Evolutionary conservation across 2,113 vertebrate genomes (phyloP), one percentile per base, ranked within the genome.

Genomic region (Oenanthe oenanthe): DNA sequence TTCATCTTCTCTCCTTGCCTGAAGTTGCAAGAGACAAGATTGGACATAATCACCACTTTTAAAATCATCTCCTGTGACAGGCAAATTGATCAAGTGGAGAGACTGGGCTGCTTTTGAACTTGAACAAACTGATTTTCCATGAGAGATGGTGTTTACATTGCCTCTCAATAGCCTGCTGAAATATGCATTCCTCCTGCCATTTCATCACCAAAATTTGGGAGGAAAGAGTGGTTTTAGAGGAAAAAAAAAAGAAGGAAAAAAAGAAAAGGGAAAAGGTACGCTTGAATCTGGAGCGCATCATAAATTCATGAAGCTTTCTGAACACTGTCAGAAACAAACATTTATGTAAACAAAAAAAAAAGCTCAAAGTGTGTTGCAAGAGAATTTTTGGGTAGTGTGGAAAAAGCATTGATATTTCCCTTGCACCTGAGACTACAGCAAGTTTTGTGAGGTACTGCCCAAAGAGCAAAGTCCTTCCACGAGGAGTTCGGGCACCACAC

Each of bases 301-400:
- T 92, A 95, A 96, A 96, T 95, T 92, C 95, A 96, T 77, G 58
- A 96, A 96, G 84, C 75, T 53, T 86, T 85, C 82, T 60, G 58
- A 93, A 82, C 20, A 72, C 92, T 86, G 88, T 88, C 89, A 97
- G 85, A 72, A 89, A 93, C 80, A 86, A 94, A 88, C 45, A 6
- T 82, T 71, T 73, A 72, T 73, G 36, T 50, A 78, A 81, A 93
- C 81, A 56, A 88, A 90, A 67, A 90, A 67, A 48, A 67, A 47
- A 90, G 85, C 72, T 88, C 60, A 5, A 92, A 93, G n/a, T 3
- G 21, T 7, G 17, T 38, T 71, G 78, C 65, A 17, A 71, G 40
- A 94, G 68, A 74, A 53, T 34, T 85, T 96, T 32, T 61, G 36
- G 56, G 42, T 20, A 53, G 28, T 0, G 0, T 6, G 38, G 40